Percentiles rank a stretch among this genome's conserved stretches.
Evolutionary conservation across 2,888 invertebrate species (phyloP).

Genomic region (Rutpela maculata): DNA sequence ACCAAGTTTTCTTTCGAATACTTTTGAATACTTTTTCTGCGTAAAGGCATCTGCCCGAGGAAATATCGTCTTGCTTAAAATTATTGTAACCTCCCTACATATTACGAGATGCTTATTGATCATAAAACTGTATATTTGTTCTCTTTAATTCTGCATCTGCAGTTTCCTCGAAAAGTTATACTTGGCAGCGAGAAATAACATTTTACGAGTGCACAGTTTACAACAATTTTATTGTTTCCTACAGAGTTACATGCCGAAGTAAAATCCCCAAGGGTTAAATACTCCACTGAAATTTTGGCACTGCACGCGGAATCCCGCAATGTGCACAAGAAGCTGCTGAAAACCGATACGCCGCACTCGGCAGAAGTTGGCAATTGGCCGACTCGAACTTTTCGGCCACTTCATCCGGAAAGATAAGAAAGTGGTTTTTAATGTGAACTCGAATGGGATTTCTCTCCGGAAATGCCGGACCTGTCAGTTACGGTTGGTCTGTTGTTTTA

Average conservation of each 20-base stretch:
- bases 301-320: background rate
- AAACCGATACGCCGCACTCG: background rate
- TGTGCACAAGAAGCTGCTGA: background rate
- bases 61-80: too few relatives aligned
- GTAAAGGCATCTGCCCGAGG: too few relatives aligned
- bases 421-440: background rate
- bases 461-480: background rate
- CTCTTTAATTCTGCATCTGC: too few relatives aligned
- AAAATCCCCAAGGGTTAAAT: background rate
- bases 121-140: too few relatives aligned
- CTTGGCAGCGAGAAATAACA: background rate
- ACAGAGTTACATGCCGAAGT: background rate
- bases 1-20: too few relatives aligned
- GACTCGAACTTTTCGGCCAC: conserved; percentile 8
- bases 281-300: background rate
- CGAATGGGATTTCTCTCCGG: conserved; percentile 1
- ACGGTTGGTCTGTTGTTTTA: background rate
- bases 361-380: conserved; percentile 13
- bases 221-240: background rate
- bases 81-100: too few relatives aligned
- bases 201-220: background rate
- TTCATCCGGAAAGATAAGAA: conserved; percentile 7
- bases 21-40: too few relatives aligned
- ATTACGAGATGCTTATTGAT: too few relatives aligned
- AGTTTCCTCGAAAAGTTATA: too few relatives aligned